Conservation (phyloP, 2,797 vertebrate genomes). For the Danio aesculapii region DNA sequence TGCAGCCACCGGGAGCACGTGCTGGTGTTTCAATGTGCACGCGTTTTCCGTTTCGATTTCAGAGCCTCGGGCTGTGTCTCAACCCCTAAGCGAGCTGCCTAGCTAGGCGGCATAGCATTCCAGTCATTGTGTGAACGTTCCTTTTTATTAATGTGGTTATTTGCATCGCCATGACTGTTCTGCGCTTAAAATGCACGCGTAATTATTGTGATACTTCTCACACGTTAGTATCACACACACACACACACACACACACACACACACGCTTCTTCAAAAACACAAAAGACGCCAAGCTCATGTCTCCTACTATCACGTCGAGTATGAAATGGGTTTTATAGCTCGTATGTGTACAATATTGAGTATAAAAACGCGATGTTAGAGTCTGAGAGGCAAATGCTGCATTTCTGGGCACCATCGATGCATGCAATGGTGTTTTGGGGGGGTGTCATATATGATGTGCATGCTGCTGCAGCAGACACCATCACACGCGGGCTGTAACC, state of each 20-base stretch:
- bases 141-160: no score
- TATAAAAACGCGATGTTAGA: not conserved
- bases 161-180: no score
- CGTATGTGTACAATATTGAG: not conserved
- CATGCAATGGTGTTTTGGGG: not conserved
- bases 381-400: not conserved
- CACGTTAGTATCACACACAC: no score
- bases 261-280: no score
- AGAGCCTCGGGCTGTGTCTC: not conserved
- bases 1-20: conserved; percentile 48
- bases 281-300: no score
- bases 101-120: not conserved
- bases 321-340: not conserved
- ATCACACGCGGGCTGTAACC: not conserved
- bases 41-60: conserved; percentile 36
- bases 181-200: no score
- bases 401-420: not conserved
- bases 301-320: not conserved
- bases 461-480: not conserved
- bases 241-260: no score
- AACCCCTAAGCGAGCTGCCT: conserved; percentile 7
- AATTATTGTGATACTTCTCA: no score
- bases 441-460: not conserved
- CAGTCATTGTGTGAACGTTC: not conserved
- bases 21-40: conserved; percentile 9